Evolutionary conservation across 30 jellyfish, hydroid and myxozoan species (phyloP).

Genomic region (Aurelia coerulea): DNA sequence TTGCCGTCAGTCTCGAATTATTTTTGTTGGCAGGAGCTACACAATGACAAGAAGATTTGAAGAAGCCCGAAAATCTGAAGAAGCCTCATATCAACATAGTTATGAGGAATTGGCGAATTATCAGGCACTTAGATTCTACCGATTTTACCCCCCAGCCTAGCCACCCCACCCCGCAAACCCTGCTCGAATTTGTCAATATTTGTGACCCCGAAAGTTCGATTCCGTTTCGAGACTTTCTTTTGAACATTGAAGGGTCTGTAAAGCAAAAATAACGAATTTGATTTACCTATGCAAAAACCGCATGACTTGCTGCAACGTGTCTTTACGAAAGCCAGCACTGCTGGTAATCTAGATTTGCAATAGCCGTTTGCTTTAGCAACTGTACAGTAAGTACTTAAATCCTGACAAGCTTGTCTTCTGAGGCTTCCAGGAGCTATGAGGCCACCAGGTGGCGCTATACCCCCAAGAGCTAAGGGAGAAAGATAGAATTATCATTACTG

Average conservation of each 20-base stretch:
- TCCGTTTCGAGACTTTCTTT: neutral
- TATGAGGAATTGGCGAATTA: too few species aligned
- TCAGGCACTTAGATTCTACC: too few species aligned
- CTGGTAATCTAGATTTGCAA: conserved; percentile 1
- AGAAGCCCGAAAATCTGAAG: too few species aligned
- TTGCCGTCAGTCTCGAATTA: too few species aligned
- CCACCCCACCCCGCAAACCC: too few species aligned
- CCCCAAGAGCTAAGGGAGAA: neutral
- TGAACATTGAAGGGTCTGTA: neutral
- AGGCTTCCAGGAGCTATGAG: conserved; percentile 49
- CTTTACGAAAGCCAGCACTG: conserved; percentile 22
- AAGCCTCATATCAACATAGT: too few species aligned
- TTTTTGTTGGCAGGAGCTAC: too few species aligned
- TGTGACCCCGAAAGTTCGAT: neutral
- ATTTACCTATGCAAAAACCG: conserved; percentile 45
- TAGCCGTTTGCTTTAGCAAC: conserved; percentile 38
- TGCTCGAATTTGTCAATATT: too few species aligned
- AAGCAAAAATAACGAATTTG: neutral
- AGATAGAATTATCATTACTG: neutral
- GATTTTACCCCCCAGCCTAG: too few species aligned
- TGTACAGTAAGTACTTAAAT: conserved; percentile 30
- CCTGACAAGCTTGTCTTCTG: conserved; percentile 20
- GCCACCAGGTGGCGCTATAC: conserved; percentile 22
- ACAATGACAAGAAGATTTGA: too few species aligned
- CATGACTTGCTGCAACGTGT: conserved; percentile 69